Base-by-base conservation (phyloP, 2,113 vertebrate genomes). In the Syngnathus typhle region DNA sequence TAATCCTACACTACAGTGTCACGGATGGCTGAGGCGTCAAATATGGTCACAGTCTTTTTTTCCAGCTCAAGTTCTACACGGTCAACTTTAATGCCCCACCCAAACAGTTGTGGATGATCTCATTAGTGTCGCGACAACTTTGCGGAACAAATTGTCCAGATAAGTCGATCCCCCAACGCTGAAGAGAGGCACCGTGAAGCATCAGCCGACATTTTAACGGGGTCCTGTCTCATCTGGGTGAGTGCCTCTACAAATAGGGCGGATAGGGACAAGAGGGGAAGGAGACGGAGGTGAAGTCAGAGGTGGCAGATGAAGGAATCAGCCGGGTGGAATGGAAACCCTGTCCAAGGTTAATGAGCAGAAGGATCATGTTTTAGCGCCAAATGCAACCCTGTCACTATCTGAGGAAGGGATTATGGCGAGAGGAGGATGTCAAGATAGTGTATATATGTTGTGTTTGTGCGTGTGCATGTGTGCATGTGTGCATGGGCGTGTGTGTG, bases 351-450 rank as follows among this genome's bases (percentile, higher is more conserved):
- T 87, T 87, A 88, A 89, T 87, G 84, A 86, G 84, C 84, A 85
- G 84, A 88, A 89, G 87, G 84, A 88, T 84, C 81, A 88, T 86
- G 82, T 87, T 88, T 88, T 87, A 84, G 81, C 82, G 80, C 82
- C 85, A 81, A 84, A 80, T 82, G 67, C 71, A 49, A 84, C 80
- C 81, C 77, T 78, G 84, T 82, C 81, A 79, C 70, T 70, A 71
- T 77, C 76, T 75, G 76, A 68, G 68, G 65, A 71, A 77, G 61
- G 77, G 64, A 75, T 64, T 74, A 81, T 38, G 56, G 71, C 62
- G 47, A 23, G 41, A 62, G 60, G 44, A 27, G 60, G 41, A 62
- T 62, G 63, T 51, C 63, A n/a, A 52, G 32, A 38, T n/a, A 51
- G 16, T 65, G 32, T 65, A 7, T 51, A 51, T 37, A 51, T 51